A percentile compares a stretch with the other conserved stretches of the same genome.
Conservation (phyloP, 2,113 vertebrate genomes). For the Ageneiosus marmoratus region DNA sequence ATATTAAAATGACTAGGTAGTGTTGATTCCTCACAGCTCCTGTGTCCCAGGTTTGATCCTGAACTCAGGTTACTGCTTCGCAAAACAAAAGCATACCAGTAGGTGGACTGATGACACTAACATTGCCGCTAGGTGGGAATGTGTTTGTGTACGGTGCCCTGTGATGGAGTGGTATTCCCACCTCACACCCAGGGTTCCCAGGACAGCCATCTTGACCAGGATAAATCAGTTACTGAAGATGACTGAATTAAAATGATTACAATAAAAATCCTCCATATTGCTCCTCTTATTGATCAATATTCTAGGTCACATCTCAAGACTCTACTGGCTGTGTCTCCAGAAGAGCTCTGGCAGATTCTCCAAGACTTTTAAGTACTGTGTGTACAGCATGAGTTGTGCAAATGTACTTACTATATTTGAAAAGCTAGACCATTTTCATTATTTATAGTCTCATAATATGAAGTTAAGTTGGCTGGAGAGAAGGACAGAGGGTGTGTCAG, state of each 20-base stretch:
- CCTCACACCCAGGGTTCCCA: neutral
- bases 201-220: neutral
- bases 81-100: neutral
- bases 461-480: neutral
- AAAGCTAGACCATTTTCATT: neutral
- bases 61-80: neutral
- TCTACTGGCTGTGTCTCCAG: too few species aligned
- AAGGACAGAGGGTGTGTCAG: neutral
- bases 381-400: neutral
- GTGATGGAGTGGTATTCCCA: too few species aligned
- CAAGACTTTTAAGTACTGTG: too few species aligned
- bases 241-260: neutral
- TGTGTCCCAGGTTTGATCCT: slow-evolving; percentile 1
- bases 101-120: neutral
- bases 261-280: neutral
- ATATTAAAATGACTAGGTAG: neutral
- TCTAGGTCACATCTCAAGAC: too few species aligned
- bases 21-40: neutral
- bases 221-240: neutral
- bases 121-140: neutral
- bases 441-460: neutral
- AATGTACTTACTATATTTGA: neutral
- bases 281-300: neutral
- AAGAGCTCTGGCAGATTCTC: too few species aligned
- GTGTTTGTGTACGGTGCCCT: too few species aligned